These are phyloP conservation scores for Anoplolepis gracilipes DNA, from an alignment of 1,140 invertebrate species.

Conservation along the genomic window DNA sequence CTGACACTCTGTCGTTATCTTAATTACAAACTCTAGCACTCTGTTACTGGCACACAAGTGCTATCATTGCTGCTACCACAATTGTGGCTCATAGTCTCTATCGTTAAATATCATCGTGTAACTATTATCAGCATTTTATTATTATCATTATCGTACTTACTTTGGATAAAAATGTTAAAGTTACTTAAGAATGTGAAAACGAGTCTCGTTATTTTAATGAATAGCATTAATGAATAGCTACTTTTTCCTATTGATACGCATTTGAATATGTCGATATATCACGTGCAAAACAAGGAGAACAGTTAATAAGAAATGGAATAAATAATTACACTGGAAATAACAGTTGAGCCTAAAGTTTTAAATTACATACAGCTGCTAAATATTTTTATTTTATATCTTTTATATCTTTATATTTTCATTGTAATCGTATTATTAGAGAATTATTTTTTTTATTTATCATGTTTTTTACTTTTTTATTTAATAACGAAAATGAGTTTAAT, in stretches of 20 bases:
- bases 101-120: conserved; percentile 41
- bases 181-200: neutral
- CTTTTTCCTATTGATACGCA: neutral
- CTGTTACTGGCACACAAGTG: conserved; percentile 27
- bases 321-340: neutral
- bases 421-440: neutral
- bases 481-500: neutral
- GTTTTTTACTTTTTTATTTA: neutral
- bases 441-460: neutral
- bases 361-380: neutral
- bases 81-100: neutral
- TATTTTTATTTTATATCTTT: neutral
- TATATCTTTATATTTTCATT: neutral
- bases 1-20: conserved; percentile 67
- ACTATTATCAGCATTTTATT: conserved; percentile 47
- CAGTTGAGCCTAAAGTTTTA: neutral
- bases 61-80: conserved; percentile 48
- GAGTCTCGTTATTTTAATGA: conserved; percentile 6
- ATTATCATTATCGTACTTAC: conserved; percentile 39
- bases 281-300: neutral
- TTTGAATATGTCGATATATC: neutral
- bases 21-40: conserved; percentile 58
- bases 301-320: neutral
- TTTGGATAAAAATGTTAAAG: neutral
- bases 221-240: conserved; percentile 18